Conservation (phyloP, 2,113 vertebrate genomes). For the Petroica traversi region DNA sequence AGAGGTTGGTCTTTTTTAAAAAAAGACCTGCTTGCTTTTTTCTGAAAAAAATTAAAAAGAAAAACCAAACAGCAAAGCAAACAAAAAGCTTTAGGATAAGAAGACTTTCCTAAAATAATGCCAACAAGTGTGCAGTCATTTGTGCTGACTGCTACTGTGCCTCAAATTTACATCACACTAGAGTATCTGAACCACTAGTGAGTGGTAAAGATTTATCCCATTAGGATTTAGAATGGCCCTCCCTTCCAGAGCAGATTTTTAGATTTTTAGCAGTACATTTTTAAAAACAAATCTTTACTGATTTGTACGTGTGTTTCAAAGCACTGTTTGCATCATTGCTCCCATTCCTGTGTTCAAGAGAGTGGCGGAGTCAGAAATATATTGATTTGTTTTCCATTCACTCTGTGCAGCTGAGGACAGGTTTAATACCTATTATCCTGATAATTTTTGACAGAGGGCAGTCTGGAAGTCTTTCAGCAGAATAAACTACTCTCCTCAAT, state of each 20-base stretch:
- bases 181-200: not conserved
- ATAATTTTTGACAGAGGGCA: constrained; percentile 81
- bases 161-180: not conserved
- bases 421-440: not conserved
- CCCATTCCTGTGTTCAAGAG: not conserved
- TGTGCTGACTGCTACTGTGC: not conserved
- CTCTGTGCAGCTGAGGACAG: not conserved
- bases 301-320: not conserved
- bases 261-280: not conserved
- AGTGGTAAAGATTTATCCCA: not conserved
- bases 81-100: not conserved
- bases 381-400: not conserved
- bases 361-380: not conserved
- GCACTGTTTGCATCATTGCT: not conserved
- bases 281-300: not conserved
- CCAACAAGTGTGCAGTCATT: not conserved
- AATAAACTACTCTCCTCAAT: constrained; percentile 87
- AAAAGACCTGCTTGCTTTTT: not conserved
- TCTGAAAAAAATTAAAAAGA: accelerated
- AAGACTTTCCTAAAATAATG: not conserved
- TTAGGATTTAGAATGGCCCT: not conserved
- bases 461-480: constrained; percentile 88
- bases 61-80: not conserved
- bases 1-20: not conserved
- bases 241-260: not conserved